These are phyloP conservation scores for Sciaenops ocellatus DNA, from an alignment of 2,797 vertebrate species.

Conservation along the genomic window DNA sequence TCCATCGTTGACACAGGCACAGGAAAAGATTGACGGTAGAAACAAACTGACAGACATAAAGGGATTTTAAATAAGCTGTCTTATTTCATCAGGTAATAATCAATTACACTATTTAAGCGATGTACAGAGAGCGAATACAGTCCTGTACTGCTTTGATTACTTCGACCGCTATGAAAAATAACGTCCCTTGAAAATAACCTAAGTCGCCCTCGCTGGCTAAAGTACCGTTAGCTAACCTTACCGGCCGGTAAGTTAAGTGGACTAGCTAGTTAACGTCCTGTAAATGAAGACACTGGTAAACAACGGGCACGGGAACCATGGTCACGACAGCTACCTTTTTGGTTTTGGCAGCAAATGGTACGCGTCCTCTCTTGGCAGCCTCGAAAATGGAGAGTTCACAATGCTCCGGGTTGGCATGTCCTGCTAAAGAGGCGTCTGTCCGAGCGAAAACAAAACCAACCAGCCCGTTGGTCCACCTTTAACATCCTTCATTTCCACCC, in stretches of 20 bases:
- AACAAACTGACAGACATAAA: conserved; percentile 53
- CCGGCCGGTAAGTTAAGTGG: too few species aligned
- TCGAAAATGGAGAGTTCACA: neutral
- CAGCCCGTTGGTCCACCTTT: neutral
- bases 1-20: conserved; percentile 85
- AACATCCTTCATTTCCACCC: conserved; percentile 11
- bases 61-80: neutral
- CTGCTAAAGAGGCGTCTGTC: conserved; percentile 6
- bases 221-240: neutral
- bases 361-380: neutral
- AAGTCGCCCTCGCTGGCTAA: neutral
- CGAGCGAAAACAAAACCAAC: neutral
- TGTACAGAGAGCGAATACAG: accelerated
- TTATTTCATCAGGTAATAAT: neutral
- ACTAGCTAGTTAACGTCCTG: too few species aligned
- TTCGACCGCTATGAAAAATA: neutral
- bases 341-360: neutral
- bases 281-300: neutral
- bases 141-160: too few species aligned
- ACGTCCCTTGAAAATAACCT: neutral
- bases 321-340: neutral
- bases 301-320: accelerated
- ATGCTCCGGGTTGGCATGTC: neutral
- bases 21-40: conserved; percentile 4
- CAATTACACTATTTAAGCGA: accelerated